Evolutionary conservation across 2,797 vertebrate genomes (phyloP).

Genomic region (Phoxinus dragarum): DNA sequence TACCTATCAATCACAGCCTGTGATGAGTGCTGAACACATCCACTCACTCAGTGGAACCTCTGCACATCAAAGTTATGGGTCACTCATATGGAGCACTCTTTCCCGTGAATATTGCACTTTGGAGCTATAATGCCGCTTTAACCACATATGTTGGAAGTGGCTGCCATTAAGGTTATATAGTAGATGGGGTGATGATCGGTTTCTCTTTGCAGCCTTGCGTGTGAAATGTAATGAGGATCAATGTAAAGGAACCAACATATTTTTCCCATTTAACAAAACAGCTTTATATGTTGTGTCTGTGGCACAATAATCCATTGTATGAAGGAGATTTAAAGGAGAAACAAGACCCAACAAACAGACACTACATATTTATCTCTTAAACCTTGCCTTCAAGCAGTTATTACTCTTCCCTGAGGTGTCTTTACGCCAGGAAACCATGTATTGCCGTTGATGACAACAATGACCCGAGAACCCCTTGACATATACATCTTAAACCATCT

Average conservation of each 20-base stretch:
- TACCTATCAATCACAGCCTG: conserved; percentile 57
- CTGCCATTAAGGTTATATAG: background rate
- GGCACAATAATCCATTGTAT: background rate
- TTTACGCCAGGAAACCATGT: conserved; percentile 16
- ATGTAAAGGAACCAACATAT: background rate
- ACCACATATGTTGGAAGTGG: conserved; percentile 21
- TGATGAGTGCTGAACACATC: conserved; percentile 56
- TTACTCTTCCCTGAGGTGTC: background rate
- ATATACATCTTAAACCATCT: conserved; percentile 29
- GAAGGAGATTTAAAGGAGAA: conserved; percentile 10
- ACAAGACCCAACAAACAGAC: background rate
- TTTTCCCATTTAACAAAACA: background rate
- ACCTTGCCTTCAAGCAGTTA: background rate
- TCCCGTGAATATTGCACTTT: background rate
- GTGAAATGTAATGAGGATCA: conserved; percentile 10
- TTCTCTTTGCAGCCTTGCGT: conserved; percentile 19
- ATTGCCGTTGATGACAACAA: conserved; percentile 21
- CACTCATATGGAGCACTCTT: conserved; percentile 52
- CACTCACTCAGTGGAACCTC: conserved; percentile 42
- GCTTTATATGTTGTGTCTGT: background rate
- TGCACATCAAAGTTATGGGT: conserved; percentile 54
- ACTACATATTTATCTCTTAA: conserved; percentile 37
- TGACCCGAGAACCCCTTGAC: conserved; percentile 18
- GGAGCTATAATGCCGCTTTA: conserved; percentile 26
- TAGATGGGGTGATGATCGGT: background rate